Percentiles rank a stretch among this genome's conserved stretches.
Evolutionary conservation across 2,797 vertebrate species (phyloP).

Genomic region (Mus minutoides): DNA sequence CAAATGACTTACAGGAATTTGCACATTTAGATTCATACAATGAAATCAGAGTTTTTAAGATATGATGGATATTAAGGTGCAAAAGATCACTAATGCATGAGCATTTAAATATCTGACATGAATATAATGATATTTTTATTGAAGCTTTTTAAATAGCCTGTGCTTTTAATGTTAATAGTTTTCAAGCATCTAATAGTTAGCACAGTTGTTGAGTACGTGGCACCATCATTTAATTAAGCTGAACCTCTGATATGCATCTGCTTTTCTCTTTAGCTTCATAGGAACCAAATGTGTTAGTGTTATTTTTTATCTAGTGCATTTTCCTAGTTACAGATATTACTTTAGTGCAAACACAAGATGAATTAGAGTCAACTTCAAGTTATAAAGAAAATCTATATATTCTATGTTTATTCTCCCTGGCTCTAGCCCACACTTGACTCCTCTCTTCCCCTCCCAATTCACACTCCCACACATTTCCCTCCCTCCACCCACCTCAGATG

Average conservation of each 20-base stretch:
- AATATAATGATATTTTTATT: constrained; percentile 61
- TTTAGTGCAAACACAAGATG: not conserved
- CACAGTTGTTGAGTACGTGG: constrained; percentile 13
- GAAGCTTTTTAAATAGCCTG: constrained; percentile 59
- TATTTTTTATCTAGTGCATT: not conserved
- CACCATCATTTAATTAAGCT: not conserved
- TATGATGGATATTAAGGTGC: constrained; percentile 69
- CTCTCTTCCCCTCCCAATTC: not conserved
- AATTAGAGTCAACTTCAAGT: not conserved
- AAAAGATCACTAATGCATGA: constrained; percentile 76
- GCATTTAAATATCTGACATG: constrained; percentile 70
- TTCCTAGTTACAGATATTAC: not conserved
- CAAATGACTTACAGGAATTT: not conserved
- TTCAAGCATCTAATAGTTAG: constrained; percentile 61
- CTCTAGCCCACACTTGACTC: not conserved
- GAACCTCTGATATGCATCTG: not conserved
- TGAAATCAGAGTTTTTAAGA: constrained; percentile 61
- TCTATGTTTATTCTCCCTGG: not conserved
- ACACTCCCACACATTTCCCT: not conserved
- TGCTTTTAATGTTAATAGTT: constrained; percentile 68
- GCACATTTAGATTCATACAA: constrained; percentile 27
- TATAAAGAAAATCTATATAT: not conserved
- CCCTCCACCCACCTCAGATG: not conserved
- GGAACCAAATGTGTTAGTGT: not conserved
- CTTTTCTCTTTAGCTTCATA: not conserved